Evolutionary conservation across 92 coral and sea anemone species (phyloP).

Genomic region (Porites cylindrica): DNA sequence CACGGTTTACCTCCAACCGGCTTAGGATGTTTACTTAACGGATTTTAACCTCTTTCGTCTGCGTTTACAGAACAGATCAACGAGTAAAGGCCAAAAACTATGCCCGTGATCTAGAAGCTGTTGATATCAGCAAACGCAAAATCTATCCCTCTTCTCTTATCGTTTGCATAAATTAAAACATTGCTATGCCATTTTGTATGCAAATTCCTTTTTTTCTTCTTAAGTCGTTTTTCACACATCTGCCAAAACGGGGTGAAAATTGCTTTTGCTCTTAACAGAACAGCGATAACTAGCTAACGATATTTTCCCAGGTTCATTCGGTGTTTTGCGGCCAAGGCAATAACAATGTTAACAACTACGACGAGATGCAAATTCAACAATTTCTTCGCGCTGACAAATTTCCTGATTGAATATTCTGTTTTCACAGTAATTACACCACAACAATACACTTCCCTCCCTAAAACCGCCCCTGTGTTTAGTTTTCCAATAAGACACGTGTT

Average conservation of each 20-base stretch:
- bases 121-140: slow-evolving; percentile 18
- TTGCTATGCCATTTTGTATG: slow-evolving; percentile 25
- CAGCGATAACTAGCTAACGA: not conserved
- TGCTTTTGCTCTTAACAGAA: slow-evolving; percentile 1
- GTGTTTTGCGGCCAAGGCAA: not conserved
- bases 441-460: slow-evolving; percentile 78
- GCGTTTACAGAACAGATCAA: slow-evolving; percentile 17
- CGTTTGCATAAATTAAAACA: slow-evolving; percentile 35
- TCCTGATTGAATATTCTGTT: slow-evolving; percentile 73
- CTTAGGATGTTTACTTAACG: slow-evolving; percentile 74
- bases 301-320: slow-evolving; percentile 7
- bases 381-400: slow-evolving; percentile 43
- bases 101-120: not conserved
- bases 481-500: slow-evolving; percentile 79
- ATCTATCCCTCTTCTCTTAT: slow-evolving; percentile 10
- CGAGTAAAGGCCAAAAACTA: not conserved
- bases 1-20: slow-evolving; percentile 57
- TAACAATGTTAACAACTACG: not conserved
- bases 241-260: slow-evolving; percentile 27
- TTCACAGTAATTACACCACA: slow-evolving; percentile 73
- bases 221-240: slow-evolving; percentile 49
- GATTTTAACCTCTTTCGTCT: slow-evolving; percentile 55
- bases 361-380: not conserved
- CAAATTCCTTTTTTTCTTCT: slow-evolving; percentile 20
- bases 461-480: slow-evolving; percentile 78